Evolutionary conservation across 2,797 vertebrate genomes (phyloP), one percentile per base, ranked within the genome.

Genomic region (Sebastes aleutianus): DNA sequence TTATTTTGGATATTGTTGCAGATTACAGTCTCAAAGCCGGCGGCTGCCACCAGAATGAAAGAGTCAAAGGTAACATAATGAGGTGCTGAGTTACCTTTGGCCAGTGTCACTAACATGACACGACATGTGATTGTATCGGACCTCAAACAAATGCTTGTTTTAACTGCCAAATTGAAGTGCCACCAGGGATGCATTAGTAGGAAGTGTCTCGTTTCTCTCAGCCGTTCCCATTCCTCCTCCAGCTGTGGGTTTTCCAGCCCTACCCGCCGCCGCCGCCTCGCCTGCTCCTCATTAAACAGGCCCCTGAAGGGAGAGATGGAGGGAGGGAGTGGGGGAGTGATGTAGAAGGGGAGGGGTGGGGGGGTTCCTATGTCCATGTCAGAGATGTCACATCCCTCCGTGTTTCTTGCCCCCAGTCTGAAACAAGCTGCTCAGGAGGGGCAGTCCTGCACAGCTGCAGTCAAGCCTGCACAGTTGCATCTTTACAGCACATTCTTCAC

Each of bases 231-330:
- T 82, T 86, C 84, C 79, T 89, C 76, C 83, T 90, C 90, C 91
- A 95, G 94, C 94, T 95, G 95, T 82, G 88, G 91, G 84, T 62
- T 87, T 87, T 89, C 82, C 74, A 88, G 87, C 67, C 84, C 83
- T 73, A 73, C 87, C 82, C 91, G 80, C 87, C 86, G 43, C 87
- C 86, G 43, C 43, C 7, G 74, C 78, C 81, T 83, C 78, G 82
- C 82, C 90, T 95, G 94, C 90, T 94, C 90, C 90, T 91, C 88
- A 95, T 96, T 95, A 95, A 93, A 92, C 83, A 71, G 69, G 82
- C 81, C 87, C 89, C 88, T 76, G 43, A 88, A 74, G 89, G 82
- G 86, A 87, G 80, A 85, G 62, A 63, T 54, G 39, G 39, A 43
- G 39, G 68, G 64, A 36, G 74, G 73, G 70, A 59, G 75, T 64